Conservation (phyloP, 2,113 vertebrate genomes). For the Microtus ochrogaster region DNA sequence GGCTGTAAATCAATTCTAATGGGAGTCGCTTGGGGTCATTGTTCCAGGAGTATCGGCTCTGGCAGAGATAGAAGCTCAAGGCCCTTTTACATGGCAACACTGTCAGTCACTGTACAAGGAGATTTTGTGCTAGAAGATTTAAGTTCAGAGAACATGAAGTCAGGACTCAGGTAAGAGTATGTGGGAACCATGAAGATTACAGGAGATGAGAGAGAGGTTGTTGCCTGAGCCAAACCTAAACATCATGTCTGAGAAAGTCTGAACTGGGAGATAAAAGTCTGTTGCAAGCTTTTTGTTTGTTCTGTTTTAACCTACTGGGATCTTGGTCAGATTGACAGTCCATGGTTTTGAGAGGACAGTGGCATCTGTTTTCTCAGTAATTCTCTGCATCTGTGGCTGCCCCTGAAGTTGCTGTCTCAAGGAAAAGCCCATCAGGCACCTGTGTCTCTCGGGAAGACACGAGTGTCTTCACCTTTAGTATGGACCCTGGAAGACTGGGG, state of each 20-base stretch:
- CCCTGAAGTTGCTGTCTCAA: neutral
- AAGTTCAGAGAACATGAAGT: neutral
- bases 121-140: neutral
- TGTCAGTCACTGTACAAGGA: neutral
- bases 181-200: accelerated
- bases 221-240: neutral
- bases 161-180: neutral
- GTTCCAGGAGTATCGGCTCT: neutral
- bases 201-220: accelerated
- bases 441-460: neutral
- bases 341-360: neutral
- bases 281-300: neutral
- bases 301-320: neutral
- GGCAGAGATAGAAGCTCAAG: neutral
- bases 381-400: neutral
- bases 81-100: accelerated
- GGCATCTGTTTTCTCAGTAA: neutral
- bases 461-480: accelerated
- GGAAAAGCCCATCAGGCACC: neutral
- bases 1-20: neutral
- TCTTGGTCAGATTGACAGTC: neutral
- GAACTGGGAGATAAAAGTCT: neutral
- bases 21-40: neutral
- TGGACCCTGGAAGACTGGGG: accelerated
- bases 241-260: neutral